A percentile compares a stretch with the other conserved stretches of the same genome.
Conservation (phyloP, 37 sponge, comb jelly and placozoan genomes). For the Crambe crambe region DNA sequence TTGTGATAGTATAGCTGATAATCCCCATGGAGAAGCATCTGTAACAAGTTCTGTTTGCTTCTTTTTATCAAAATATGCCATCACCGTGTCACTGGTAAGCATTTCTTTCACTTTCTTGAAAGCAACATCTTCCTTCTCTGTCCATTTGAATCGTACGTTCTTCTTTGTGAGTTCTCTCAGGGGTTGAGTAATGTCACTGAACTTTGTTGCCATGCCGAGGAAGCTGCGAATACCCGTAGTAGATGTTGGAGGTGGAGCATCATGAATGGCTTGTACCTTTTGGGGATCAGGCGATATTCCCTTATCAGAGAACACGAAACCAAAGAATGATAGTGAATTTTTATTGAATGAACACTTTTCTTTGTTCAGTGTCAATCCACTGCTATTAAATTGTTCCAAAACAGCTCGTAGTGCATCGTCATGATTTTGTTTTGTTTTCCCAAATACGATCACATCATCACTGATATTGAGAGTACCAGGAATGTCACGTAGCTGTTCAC, state of each 20-base stretch:
- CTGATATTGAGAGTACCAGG: slow-evolving; percentile 41
- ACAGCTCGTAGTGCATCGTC: slow-evolving; percentile 22
- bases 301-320: slow-evolving; percentile 33
- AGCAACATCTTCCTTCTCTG: slow-evolving; percentile 9
- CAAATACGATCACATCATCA: slow-evolving; percentile 49
- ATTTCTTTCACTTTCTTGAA: slow-evolving; percentile 43
- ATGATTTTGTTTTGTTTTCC: slow-evolving; percentile 16
- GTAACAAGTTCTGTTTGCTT: slow-evolving; percentile 32
- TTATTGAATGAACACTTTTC: slow-evolving; percentile 55
- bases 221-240: slow-evolving; percentile 33
- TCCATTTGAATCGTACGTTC: slow-evolving; percentile 30
- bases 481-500: slow-evolving; percentile 29
- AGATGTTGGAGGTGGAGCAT: slow-evolving; percentile 32
- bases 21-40: slow-evolving; percentile 41
- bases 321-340: slow-evolving; percentile 38
- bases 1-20: slow-evolving; percentile 50
- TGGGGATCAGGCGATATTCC: slow-evolving; percentile 41
- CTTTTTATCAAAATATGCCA: slow-evolving; percentile 44
- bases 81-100: slow-evolving; percentile 34
- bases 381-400: slow-evolving; percentile 7
- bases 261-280: slow-evolving; percentile 32
- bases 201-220: slow-evolving; percentile 54
- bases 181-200: slow-evolving; percentile 32
- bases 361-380: slow-evolving; percentile 20
- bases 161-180: slow-evolving; percentile 49